phyloP scores from a whole-genome alignment of 2,888 invertebrate species.

The Lutraria lutraria region DNA sequence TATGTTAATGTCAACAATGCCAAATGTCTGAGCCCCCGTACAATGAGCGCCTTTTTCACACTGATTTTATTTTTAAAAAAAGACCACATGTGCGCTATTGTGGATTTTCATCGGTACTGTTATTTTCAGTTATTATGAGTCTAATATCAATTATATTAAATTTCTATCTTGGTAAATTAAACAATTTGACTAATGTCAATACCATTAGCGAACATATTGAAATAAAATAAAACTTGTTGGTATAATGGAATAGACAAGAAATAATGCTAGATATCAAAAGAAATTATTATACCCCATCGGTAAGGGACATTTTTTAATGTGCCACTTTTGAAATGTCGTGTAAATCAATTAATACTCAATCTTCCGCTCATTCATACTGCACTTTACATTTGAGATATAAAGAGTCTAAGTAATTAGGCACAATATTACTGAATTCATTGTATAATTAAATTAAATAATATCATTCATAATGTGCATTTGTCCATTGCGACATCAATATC shows the following conservation, averaged over 20 bases:
- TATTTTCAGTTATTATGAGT: conserved; percentile 22
- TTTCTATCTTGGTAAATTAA: conserved; percentile 35
- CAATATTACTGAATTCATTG: not conserved
- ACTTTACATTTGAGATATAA: not conserved
- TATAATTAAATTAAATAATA: too few relatives aligned
- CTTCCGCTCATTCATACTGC: not conserved
- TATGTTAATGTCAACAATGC: not conserved
- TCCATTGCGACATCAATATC: too few relatives aligned
- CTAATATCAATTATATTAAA: conserved; percentile 22
- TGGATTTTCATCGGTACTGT: conserved; percentile 25
- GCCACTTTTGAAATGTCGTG: not conserved
- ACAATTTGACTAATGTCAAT: conserved; percentile 37
- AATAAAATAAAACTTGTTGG: conserved; percentile 19
- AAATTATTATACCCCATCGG: conserved; percentile 18
- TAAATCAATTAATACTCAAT: not conserved
- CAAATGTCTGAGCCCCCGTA: not conserved
- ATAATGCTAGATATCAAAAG: not conserved
- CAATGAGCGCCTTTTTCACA: not conserved
- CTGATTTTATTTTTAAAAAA: not conserved
- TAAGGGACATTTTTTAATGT: conserved; percentile 1
- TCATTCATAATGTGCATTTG: too few relatives aligned
- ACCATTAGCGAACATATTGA: not conserved
- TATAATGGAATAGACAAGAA: not conserved
- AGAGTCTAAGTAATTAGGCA: not conserved
- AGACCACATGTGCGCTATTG: conserved; percentile 29